Conservation (phyloP, 2,797 vertebrate genomes). For the Peromyscus aztecus region DNA sequence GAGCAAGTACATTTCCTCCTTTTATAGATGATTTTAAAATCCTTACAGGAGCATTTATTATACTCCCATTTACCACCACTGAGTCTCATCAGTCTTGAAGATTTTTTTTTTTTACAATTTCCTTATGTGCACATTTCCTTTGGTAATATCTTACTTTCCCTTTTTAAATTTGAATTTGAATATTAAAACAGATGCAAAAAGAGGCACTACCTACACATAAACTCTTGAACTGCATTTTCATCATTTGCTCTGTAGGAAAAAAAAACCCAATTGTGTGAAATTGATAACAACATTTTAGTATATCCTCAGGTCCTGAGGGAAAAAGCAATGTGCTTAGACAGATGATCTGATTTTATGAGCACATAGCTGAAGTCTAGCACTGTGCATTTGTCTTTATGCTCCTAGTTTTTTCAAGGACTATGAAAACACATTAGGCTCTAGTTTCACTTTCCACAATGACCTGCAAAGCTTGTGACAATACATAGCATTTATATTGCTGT, state of each 20-base stretch:
- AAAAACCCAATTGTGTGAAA: constrained; percentile 84
- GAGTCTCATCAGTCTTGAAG: constrained; percentile 67
- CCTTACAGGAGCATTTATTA: constrained; percentile 78
- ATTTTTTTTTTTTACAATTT: constrained; percentile 76
- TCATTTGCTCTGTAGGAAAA: constrained; percentile 83
- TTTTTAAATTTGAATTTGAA: constrained; percentile 76
- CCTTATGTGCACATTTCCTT: constrained; percentile 74
- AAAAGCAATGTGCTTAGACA: constrained; percentile 82
- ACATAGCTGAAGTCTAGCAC: constrained; percentile 78
- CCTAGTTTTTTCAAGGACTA: constrained; percentile 80
- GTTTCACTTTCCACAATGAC: constrained; percentile 74
- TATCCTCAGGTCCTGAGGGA: constrained; percentile 81
- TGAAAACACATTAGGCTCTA: constrained; percentile 78
- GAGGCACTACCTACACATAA: constrained; percentile 84
- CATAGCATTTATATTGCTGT: constrained; percentile 74
- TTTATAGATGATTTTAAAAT: constrained; percentile 77
- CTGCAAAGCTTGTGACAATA: constrained; percentile 66
- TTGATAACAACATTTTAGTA: constrained; percentile 86
- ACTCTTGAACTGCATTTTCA: constrained; percentile 87
- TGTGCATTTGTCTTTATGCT: constrained; percentile 83
- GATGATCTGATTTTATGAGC: constrained; percentile 85
- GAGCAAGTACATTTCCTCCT: constrained; percentile 66
- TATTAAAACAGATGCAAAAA: constrained; percentile 84
- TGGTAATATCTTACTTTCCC: constrained; percentile 69
- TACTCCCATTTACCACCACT: constrained; percentile 72